Conservation (phyloP, 2,113 vertebrate genomes). For the Silurus meridionalis region DNA sequence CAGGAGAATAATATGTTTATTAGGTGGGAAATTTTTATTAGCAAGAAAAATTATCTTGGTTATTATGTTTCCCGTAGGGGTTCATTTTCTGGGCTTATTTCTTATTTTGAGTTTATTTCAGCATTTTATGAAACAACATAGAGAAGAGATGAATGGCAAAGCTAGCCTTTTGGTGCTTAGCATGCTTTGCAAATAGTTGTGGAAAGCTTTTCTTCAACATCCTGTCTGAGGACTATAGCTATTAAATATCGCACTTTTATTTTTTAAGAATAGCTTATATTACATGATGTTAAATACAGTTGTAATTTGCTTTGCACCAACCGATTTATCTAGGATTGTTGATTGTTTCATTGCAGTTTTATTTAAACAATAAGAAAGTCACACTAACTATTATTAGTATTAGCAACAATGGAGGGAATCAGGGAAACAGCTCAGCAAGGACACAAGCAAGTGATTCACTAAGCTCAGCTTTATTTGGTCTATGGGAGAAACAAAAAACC, state of each 20-base stretch:
- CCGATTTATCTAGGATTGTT: neutral
- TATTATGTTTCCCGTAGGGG: slow-evolving; percentile 27
- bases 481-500: slow-evolving; percentile 11
- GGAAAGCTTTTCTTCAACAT: neutral
- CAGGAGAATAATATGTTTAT: neutral
- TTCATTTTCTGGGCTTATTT: slow-evolving; percentile 29
- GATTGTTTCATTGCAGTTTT: neutral
- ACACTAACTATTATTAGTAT: neutral
- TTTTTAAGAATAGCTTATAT: neutral
- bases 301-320: too few species aligned
- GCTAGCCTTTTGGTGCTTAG: slow-evolving; percentile 13
- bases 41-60: neutral
- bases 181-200: neutral
- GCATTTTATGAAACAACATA: neutral
- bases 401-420: neutral
- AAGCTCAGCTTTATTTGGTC: slow-evolving; percentile 1
- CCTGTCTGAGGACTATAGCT: neutral
- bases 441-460: neutral
- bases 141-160: slow-evolving; percentile 1
- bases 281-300: neutral
- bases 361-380: neutral
- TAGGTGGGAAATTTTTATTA: neutral
- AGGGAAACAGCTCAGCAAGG: neutral
- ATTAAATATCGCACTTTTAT: too few species aligned
- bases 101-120: slow-evolving; percentile 22